Conservation (phyloP, 23 tunicate genomes). For the Trididemnum nubilum region DNA sequence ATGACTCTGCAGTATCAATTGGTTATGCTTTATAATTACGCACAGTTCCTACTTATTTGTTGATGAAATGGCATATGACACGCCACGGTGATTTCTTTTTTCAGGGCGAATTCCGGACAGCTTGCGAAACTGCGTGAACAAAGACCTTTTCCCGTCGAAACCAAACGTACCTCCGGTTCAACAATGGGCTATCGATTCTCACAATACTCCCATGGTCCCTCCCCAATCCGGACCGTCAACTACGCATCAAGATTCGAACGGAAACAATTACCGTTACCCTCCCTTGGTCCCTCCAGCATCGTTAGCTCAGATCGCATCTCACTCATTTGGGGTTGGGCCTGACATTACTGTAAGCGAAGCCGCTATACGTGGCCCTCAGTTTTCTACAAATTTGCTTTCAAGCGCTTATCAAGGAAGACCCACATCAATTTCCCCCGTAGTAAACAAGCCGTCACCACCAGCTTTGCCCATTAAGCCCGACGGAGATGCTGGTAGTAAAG, state of each 20-base stretch:
- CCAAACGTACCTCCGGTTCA: conserved; percentile 25
- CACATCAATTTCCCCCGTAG: conserved; percentile 26
- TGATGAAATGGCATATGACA: no score
- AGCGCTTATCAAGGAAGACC: conserved; percentile 8
- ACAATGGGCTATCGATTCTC: conserved; percentile 67
- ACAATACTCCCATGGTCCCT: conserved; percentile 41
- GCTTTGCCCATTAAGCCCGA: conserved; percentile 42
- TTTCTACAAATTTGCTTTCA: not conserved
- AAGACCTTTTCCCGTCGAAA: conserved; percentile 63
- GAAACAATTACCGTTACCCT: conserved; percentile 55
- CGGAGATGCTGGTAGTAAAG: conserved; percentile 57
- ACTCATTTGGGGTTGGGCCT: not conserved
- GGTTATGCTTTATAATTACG: no score
- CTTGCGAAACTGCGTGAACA: conserved; percentile 92
- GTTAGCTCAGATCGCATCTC: not conserved
- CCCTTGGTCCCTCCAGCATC: conserved; percentile 40
- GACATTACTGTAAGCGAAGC: not conserved
- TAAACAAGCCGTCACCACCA: conserved; percentile 55
- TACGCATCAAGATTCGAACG: conserved; percentile 78
- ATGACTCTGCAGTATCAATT: no score
- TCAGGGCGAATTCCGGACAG: conserved; percentile 83
- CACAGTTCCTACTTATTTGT: no score
- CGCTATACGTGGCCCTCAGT: conserved; percentile 19
- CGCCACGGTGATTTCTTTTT: no score
- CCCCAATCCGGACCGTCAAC: conserved; percentile 26